phyloP scores from a whole-genome alignment of 30 jellyfish, hydroid and myxozoan species.

The Aurelia aurita complex sp. Pacific region DNA sequence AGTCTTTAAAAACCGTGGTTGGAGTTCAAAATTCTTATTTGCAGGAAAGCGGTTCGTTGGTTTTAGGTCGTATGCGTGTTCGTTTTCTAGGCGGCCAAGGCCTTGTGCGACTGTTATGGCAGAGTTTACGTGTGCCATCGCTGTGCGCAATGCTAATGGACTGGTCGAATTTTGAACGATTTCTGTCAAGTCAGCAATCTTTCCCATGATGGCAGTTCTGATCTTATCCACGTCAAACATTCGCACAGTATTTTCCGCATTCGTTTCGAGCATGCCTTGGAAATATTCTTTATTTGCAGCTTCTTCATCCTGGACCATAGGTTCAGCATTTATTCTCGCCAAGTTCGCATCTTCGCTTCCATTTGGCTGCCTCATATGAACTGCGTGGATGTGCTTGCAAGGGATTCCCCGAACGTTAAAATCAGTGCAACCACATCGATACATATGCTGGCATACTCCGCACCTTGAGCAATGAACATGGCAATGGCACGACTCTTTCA shows the following conservation, averaged over 20 bases:
- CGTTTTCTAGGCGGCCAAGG: conserved; percentile 24
- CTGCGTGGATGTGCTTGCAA: neutral
- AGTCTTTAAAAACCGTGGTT: too few relatives aligned
- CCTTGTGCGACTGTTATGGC: conserved; percentile 13
- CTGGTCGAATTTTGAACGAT: conserved; percentile 46
- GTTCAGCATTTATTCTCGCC: neutral
- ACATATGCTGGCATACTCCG: neutral
- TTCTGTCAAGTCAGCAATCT: conserved; percentile 34
- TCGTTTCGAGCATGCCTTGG: conserved; percentile 13
- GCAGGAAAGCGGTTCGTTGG: too few relatives aligned
- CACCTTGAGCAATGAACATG: neutral
- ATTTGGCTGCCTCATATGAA: conserved; percentile 8
- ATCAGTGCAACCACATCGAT: neutral
- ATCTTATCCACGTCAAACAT: conserved; percentile 19
- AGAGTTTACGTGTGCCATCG: conserved; percentile 48
- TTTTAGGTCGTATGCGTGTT: conserved; percentile 12
- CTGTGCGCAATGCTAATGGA: conserved; percentile 29
- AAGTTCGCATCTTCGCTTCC: conserved; percentile 5
- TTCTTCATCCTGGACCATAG: conserved; percentile 3
- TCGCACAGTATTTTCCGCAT: conserved; percentile 14
- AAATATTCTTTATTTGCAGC: neutral
- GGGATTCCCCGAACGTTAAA: neutral
- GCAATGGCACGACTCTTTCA: neutral
- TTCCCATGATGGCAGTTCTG: conserved; percentile 24
- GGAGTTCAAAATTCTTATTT: too few relatives aligned